Evolutionary conservation across 2,113 vertebrate genomes (phyloP), one percentile per base, ranked within the genome.

Genomic region (Festucalex cinctus): DNA sequence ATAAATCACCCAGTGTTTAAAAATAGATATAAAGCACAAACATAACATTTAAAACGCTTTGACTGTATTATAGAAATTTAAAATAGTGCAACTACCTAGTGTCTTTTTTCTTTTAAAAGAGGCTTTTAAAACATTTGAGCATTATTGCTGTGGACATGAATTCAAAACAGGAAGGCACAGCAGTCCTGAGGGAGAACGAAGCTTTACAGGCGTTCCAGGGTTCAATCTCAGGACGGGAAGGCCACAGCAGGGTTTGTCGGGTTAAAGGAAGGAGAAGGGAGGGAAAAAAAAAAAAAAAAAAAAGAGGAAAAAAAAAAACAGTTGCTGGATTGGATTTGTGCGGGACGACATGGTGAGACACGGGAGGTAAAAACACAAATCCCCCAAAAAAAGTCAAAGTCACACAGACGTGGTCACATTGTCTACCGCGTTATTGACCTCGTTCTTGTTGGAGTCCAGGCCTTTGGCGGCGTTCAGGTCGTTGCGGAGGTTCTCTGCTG

Each of bases 361-460:
- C 92, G 91, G 83, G 91, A 92, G 93, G 94, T 94, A 88, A 90
- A 85, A 80, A 90, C 81, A 79, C 79, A 75, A 51, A 78, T 91
- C 81, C n/a, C n/a, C n/a, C 82, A 63, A 82, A 90, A 41, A 94
- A 92, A 90, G 83, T 89, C 41, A 89, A 82, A 57, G 88, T 95
- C 96, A 98, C 91, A 98, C 97, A 20, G 96, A 97, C 71, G 97
- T 98, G 90, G 95, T 98, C 91, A 98, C 93, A 89, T 91, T 94
- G 91, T 96, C 94, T 87, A 92, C 80, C 92, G 95, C 88, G 32
- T 96, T 98, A 93, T 96, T 98, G 95, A 99, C 94, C 94, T 99
- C 93, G 2, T 99, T 99, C 93, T 98, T 99, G 94, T 98, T 99
- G 90, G 97, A 95, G 91, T 99, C 97, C 94, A 99, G 92, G 92